Conservation (phyloP, 2,797 vertebrate genomes). For the Sebastes kiyomatsui region DNA sequence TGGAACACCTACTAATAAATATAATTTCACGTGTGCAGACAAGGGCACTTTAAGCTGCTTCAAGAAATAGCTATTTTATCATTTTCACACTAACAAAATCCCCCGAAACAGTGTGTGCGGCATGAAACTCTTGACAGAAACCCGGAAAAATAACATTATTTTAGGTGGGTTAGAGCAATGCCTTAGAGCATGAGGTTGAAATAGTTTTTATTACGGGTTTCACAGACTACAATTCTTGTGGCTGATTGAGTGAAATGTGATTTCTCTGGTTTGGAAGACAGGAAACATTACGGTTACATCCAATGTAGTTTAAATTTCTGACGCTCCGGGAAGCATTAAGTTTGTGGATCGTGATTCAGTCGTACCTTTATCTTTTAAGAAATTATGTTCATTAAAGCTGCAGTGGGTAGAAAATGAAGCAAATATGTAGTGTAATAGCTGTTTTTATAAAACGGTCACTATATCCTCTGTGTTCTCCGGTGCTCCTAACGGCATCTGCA, state of each 20-base stretch:
- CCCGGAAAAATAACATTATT: neutral
- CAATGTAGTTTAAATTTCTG: neutral
- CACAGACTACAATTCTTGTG: neutral
- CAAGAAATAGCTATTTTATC: neutral
- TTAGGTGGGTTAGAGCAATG: neutral
- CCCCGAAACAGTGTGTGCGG: neutral
- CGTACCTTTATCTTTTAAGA: neutral
- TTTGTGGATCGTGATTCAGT: neutral
- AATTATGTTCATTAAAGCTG: neutral
- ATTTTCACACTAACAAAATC: neutral
- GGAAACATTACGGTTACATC: neutral
- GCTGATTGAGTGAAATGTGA: constrained; percentile 8
- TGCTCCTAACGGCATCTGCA: too few relatives aligned
- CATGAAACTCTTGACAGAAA: neutral
- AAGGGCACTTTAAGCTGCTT: neutral
- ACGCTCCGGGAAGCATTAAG: neutral
- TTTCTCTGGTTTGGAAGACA: neutral
- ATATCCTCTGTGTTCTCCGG: too few relatives aligned
- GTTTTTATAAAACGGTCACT: too few relatives aligned
- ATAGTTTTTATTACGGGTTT: constrained; percentile 1
- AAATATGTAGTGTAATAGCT: too few relatives aligned
- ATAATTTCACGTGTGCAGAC: neutral
- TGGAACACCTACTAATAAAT: neutral
- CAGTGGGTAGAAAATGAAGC: too few relatives aligned
- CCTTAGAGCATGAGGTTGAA: neutral